A percentile compares a stretch with the other conserved stretches of the same genome.
Conservation (phyloP, 2,113 vertebrate species). For the Tiliqua scincoides region DNA sequence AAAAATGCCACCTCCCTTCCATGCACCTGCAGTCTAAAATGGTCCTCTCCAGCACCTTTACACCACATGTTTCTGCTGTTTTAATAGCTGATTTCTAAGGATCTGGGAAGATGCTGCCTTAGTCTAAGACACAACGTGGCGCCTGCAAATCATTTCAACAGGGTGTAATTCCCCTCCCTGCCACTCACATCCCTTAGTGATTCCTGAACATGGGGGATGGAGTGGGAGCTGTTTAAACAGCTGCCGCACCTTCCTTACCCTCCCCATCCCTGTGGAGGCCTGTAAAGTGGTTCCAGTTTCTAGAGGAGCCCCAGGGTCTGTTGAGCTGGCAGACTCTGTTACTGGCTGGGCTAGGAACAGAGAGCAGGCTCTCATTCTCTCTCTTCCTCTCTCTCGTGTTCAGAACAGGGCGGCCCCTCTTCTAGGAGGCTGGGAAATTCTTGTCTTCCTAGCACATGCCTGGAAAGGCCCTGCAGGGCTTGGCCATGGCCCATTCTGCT, state of each 20-base stretch:
- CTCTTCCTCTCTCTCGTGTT: not conserved
- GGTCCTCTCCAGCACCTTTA: not conserved
- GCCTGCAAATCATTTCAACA: not conserved
- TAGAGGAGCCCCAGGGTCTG: not conserved
- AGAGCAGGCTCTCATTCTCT: not conserved
- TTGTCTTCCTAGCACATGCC: slow-evolving; percentile 3
- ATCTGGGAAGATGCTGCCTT: not conserved
- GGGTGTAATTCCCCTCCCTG: not conserved
- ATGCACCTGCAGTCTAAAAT: not conserved
- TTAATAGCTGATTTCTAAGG: not conserved
- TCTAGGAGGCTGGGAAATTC: not conserved
- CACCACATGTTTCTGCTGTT: not conserved
- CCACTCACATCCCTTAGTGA: not conserved
- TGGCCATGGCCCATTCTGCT: not conserved
- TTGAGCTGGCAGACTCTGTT: not conserved
- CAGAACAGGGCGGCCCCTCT: not conserved
- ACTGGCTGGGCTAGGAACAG: not conserved
- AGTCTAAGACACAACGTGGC: not conserved
- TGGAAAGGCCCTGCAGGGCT: not conserved
- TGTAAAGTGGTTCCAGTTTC: slow-evolving; percentile 13
- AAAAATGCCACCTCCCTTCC: not conserved
- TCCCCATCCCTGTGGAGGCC: not conserved
- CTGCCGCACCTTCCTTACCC: not conserved
- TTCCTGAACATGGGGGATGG: not conserved
- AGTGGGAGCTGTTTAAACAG: slow-evolving; percentile 28